A percentile compares a stretch with the other conserved stretches of the same genome.
These are phyloP conservation scores for Gouania willdenowi DNA, from an alignment of 2,797 vertebrate species.

Conservation along the genomic window DNA sequence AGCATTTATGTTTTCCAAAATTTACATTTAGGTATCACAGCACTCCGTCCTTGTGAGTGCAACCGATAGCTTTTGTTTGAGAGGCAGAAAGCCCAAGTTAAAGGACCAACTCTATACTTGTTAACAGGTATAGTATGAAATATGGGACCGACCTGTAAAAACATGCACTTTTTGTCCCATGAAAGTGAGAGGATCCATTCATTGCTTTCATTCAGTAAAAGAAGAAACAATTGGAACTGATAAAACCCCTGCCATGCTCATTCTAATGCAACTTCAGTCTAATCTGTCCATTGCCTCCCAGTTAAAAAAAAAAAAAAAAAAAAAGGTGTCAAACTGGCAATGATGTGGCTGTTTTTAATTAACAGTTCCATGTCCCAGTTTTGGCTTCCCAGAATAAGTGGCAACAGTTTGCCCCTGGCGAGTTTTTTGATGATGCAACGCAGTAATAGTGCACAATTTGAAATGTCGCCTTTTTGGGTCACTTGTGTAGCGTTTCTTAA, in stretches of 20 bases:
- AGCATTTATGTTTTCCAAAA: conserved; percentile 18
- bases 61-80: background rate
- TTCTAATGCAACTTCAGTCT: background rate
- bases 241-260: no score
- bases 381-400: conserved; percentile 24
- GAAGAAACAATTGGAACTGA: no score
- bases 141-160: no score
- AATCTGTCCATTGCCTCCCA: background rate
- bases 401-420: conserved; percentile 10
- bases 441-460: background rate
- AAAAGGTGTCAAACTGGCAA: conserved; percentile 5
- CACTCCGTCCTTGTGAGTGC: background rate
- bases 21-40: background rate
- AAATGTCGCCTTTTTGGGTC: background rate
- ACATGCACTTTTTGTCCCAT: no score
- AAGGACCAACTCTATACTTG: no score
- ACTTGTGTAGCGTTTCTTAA: background rate
- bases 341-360: conserved; percentile 36
- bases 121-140: no score
- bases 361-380: conserved; percentile 38
- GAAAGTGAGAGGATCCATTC: no score
- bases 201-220: no score
- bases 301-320: no score
- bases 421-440: conserved; percentile 20
- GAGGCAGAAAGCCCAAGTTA: no score